Percentiles rank a stretch among this genome's conserved stretches.
Conservation (phyloP, 1,140 invertebrate genomes). For the Drosophila bifasciata region DNA sequence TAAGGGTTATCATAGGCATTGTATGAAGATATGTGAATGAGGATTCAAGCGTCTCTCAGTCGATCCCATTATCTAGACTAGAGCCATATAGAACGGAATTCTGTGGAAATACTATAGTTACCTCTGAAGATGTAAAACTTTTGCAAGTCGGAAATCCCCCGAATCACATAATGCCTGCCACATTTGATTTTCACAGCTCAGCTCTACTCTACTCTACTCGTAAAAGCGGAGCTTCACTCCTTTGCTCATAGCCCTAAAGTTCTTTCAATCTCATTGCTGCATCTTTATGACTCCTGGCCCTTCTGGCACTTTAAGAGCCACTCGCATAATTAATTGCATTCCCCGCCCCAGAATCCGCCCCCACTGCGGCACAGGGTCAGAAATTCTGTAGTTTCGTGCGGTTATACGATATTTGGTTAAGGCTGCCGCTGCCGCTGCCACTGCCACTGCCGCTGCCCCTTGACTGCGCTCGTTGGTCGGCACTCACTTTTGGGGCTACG, state of each 20-base stretch:
- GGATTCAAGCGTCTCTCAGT: too few species aligned
- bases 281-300: constrained; percentile 41
- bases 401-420: constrained; percentile 42
- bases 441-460: constrained; percentile 62
- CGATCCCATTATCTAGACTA: too few species aligned
- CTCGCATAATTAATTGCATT: constrained; percentile 48
- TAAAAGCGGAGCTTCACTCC: constrained; percentile 35
- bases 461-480: constrained; percentile 30
- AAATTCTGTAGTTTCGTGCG: constrained; percentile 39
- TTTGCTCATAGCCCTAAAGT: constrained; percentile 15
- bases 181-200: constrained; percentile 35
- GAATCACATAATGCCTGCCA: constrained; percentile 31
- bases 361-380: constrained; percentile 28
- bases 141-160: too few species aligned
- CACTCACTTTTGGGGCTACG: constrained; percentile 57
- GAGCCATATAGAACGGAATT: too few species aligned
- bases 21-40: too few species aligned
- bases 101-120: too few species aligned
- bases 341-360: constrained; percentile 20
- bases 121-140: too few species aligned
- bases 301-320: constrained; percentile 1
- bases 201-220: too few species aligned
- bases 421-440: too few species aligned
- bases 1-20: neutral
- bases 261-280: constrained; percentile 14